These are phyloP conservation scores for Apodemia zela DNA, from an alignment of 2,888 invertebrate genomes.

Conservation along the genomic window DNA sequence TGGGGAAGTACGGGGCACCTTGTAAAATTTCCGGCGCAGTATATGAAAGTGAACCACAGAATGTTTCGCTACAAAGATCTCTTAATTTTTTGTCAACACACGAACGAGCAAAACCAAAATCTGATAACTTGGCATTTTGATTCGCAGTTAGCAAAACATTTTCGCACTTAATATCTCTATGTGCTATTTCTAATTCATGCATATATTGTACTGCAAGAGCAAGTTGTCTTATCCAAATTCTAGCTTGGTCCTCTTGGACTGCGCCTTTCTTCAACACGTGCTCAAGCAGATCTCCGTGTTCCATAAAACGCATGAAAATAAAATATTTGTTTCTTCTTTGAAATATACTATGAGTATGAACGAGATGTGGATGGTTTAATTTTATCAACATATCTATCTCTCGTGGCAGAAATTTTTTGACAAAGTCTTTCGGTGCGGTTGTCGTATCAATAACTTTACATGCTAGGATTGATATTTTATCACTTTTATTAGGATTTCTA, in stretches of 20 bases:
- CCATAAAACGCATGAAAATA: slow-evolving; percentile 87
- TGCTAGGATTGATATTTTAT: slow-evolving; percentile 74
- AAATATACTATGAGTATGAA: slow-evolving; percentile 89
- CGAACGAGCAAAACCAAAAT: slow-evolving; percentile 88
- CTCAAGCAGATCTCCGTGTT: slow-evolving; percentile 89
- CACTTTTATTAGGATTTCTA: slow-evolving; percentile 61
- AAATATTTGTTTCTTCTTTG: slow-evolving; percentile 85
- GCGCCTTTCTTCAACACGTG: slow-evolving; percentile 84
- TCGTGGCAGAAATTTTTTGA: slow-evolving; percentile 89
- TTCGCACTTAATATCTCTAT: slow-evolving; percentile 91
- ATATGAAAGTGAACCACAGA: slow-evolving; percentile 92
- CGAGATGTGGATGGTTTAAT: slow-evolving; percentile 89
- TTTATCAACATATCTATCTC: slow-evolving; percentile 89
- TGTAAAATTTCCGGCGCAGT: slow-evolving; percentile 93
- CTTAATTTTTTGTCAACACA: slow-evolving; percentile 62
- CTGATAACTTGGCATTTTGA: slow-evolving; percentile 88
- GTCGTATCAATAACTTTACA: slow-evolving; percentile 88
- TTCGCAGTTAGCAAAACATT: slow-evolving; percentile 87
- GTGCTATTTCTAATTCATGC: slow-evolving; percentile 87
- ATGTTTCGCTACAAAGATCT: slow-evolving; percentile 86
- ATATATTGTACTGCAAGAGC: slow-evolving; percentile 86
- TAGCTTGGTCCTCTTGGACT: slow-evolving; percentile 83
- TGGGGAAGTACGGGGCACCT: slow-evolving; percentile 86
- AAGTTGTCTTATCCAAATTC: slow-evolving; percentile 86
- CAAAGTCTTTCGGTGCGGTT: slow-evolving; percentile 88